Base-by-base conservation (phyloP, 2,113 vertebrate genomes). In the Elephantulus edwardii region DNA sequence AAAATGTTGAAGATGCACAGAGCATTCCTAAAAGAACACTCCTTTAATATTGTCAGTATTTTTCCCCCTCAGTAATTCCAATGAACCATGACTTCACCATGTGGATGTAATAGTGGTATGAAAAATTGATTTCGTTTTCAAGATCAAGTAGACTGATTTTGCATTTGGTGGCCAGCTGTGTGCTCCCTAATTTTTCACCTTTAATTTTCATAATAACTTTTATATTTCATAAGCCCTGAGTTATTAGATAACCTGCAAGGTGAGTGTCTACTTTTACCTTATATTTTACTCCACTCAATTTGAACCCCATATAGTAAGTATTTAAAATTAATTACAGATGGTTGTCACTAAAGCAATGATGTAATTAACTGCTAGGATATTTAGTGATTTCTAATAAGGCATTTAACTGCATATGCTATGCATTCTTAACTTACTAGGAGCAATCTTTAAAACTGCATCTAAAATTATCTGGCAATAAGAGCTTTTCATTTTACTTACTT, bases 221-320 rank as follows among this genome's bases (percentile, higher is more conserved):
- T n/a, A 94, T 13, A 95, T 19, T 94, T 89, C 56, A 95, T 94
- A 93, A 96, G 92, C 78, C 77, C 86, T 95, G 95, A 95, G 96
- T 93, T 83, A 26, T 64, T 95, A 93, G 76, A 87, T 96, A 96
- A 92, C 66, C 91, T 96, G 48, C 74, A 95, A 94, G n/a, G 56
- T 84, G 93, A 94, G 91, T 93, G 88, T 94, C 68, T 77, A 83
- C 24, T 92, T 95, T 90, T 91, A 71, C 87, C 87, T 87, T 91
- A 83, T 50, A 88, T 30, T 91, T 91, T 58, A 91, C 24, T 80
- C 46, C 66, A 83, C 17, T 89, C 68, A 94, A 42, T 88, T 90
- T 92, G 88, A 92, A 92, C 28, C 50, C 44, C 79, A 89, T 19
- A 48, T 64, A 74, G 9, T 35, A 91, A 93, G 75, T 77, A 90